A percentile compares a stretch with the other conserved stretches of the same genome.
Evolutionary conservation across 1,140 invertebrate genomes (phyloP).

Genomic region (Saccostrea echinata): DNA sequence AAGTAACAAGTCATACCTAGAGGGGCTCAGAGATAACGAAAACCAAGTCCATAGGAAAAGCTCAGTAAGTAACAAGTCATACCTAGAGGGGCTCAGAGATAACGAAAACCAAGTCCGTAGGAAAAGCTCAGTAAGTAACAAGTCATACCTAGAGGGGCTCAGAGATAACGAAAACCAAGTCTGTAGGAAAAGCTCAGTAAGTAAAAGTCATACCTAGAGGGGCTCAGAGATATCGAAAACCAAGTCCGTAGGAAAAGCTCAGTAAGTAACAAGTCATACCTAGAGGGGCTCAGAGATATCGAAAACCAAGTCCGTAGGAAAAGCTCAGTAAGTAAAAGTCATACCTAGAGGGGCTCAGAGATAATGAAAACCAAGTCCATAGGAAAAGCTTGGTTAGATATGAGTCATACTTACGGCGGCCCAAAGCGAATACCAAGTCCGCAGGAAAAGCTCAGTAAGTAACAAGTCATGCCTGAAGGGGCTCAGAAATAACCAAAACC

Average conservation of each 20-base stretch:
- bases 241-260: slow-evolving; percentile 62
- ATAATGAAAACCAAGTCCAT: background rate
- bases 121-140: slow-evolving; percentile 77
- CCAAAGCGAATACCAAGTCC: no score
- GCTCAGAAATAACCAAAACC: background rate
- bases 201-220: slow-evolving; percentile 95
- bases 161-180: slow-evolving; percentile 78
- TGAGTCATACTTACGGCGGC: no score
- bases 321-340: background rate
- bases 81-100: slow-evolving; percentile 89
- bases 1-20: slow-evolving; percentile 89
- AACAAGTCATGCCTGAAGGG: background rate
- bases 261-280: slow-evolving; percentile 54
- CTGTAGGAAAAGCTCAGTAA: no score
- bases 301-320: background rate
- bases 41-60: no score
- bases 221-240: slow-evolving; percentile 82
- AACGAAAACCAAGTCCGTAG: slow-evolving; percentile 73
- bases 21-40: slow-evolving; percentile 85
- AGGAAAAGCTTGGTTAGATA: background rate
- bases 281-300: background rate
- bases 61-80: no score
- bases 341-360: background rate
- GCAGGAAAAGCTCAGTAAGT: no score
- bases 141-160: slow-evolving; percentile 94